Conservation (phyloP, 64 coral and sea anemone species). For the Porites lutea region DNA sequence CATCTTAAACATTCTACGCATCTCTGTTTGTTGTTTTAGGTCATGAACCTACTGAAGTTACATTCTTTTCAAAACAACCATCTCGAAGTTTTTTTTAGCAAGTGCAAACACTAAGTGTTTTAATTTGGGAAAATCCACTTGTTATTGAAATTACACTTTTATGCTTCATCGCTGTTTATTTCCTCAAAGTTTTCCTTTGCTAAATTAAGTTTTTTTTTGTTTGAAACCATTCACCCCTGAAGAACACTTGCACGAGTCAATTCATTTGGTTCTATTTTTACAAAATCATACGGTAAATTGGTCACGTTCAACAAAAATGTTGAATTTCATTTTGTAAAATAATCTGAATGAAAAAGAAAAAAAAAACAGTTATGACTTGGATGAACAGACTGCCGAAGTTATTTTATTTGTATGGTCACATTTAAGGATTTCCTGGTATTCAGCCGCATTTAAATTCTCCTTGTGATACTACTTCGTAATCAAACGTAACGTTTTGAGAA, state of each 20-base stretch:
- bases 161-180: constrained; percentile 1
- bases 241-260: too few species aligned
- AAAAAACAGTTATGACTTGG: too few species aligned
- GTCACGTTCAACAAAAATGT: too few species aligned
- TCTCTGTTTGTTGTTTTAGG: neutral
- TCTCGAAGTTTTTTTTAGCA: neutral
- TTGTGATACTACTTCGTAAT: too few species aligned
- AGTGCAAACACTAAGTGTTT: neutral
- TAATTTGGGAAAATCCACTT: neutral
- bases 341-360: too few species aligned
- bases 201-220: neutral
- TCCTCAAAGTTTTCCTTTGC: neutral
- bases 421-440: too few species aligned
- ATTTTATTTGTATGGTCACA: too few species aligned
- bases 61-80: neutral
- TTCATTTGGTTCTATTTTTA: neutral
- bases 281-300: too few species aligned
- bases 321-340: too few species aligned
- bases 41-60: neutral
- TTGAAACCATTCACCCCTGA: neutral
- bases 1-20: neutral
- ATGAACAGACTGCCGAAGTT: too few species aligned
- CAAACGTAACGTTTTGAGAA: too few species aligned
- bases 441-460: too few species aligned
- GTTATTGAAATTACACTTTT: neutral